Base-by-base conservation (phyloP, 35 echinoderm and acorn worm genomes). In the Stichopus chloronotus region DNA sequence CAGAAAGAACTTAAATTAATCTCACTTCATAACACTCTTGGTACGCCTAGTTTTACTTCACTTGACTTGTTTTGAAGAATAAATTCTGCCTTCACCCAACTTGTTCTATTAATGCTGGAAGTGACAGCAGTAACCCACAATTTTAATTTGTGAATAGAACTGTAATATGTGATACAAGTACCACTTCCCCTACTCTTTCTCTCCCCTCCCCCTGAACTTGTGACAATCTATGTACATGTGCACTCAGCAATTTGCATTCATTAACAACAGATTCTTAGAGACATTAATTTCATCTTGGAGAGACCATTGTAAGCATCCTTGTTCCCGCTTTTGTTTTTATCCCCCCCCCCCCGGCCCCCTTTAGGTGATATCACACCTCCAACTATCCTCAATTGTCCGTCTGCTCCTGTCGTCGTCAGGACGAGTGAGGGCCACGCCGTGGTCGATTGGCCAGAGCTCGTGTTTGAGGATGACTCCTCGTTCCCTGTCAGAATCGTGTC, bases 331-430 rank as follows among this genome's bases (percentile, higher is more conserved):
- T 71, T 13, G 65, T 71, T 43, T 43, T 83, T 83, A 0, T 10
- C 11, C 0, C 55, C 52, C 10, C 55, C 25, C 8, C 55, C 11
- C 0, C 55, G 7, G 2, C 55, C 25, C 8, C 55, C 25, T 56
- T 55, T 56, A 83, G 80, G 52, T 83, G 80, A 83, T 52, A 83
- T 17, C 52, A 83, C 8, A 0, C 80, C 80, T 55, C 80, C 80
- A n/a, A 56, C 52, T 54, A 53, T 83, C 19, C 52, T 83, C 10
- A 56, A 83, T 16, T 83, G 80, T 56, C 80, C 80, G 8, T n/a
- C 55, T 6, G 43, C 11, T 11, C 12, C 53, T 55, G 55, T 83
- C 19, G 55, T 55, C 80, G 80, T 83, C 9, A 14, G 80, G 52
- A 83, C 80, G 25, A 83, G 17, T 5, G 53, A 83, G 53, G 55